Conservation (phyloP, 2,888 invertebrate species). For the Elegia similella region DNA sequence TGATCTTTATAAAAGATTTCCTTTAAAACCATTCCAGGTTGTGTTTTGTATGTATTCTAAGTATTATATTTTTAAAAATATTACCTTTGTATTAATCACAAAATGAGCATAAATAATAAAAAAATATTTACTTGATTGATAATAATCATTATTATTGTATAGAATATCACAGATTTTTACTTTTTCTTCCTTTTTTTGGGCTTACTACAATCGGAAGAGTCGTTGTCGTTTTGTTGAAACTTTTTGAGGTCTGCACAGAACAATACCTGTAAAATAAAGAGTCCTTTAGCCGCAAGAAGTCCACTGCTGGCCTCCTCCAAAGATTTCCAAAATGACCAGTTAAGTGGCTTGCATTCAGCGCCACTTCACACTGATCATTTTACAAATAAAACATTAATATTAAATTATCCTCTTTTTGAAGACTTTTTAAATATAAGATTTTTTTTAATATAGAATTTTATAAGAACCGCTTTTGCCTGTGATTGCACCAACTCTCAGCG, state of each 20-base stretch:
- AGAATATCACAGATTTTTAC: constrained; percentile 25
- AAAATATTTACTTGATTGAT: constrained; percentile 18
- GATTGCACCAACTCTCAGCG: too few relatives aligned
- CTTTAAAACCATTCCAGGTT: constrained; percentile 63
- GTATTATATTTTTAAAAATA: constrained; percentile 21
- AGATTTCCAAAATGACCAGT: too few relatives aligned
- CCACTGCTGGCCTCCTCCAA: too few relatives aligned
- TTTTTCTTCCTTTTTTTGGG: constrained; percentile 59
- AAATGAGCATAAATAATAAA: constrained; percentile 6
- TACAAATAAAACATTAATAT: too few relatives aligned
- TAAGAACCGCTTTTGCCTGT: too few relatives aligned
- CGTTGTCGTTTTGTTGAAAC: constrained; percentile 75
- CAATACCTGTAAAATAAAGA: constrained; percentile 78
- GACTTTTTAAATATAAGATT: too few relatives aligned
- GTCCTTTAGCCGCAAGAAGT: too few relatives aligned
- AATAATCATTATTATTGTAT: constrained; percentile 16
- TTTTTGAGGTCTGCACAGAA: constrained; percentile 91
- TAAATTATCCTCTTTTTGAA: too few relatives aligned
- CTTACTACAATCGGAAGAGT: constrained; percentile 34
- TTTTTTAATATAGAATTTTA: too few relatives aligned
- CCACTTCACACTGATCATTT: too few relatives aligned
- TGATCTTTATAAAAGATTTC: constrained; percentile 56
- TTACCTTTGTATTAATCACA: constrained; percentile 39
- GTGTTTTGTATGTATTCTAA: constrained; percentile 30
- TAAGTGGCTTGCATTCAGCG: too few relatives aligned